Base-by-base conservation (phyloP, 2,113 vertebrate species). In the Enhydra lutris region DNA sequence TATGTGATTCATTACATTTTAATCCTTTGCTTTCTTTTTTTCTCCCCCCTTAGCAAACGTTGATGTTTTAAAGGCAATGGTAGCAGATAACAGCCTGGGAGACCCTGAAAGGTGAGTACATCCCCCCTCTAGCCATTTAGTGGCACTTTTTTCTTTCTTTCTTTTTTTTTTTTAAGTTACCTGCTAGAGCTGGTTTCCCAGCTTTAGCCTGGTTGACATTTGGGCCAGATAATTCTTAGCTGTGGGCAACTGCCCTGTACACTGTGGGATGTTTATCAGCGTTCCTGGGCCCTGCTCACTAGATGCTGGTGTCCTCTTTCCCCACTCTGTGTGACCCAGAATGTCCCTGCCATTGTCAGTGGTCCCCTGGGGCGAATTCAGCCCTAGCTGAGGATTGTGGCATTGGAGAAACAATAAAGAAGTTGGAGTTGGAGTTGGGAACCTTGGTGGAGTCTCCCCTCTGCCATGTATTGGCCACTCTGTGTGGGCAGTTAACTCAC, bases 51-150 rank as follows among this genome's bases (percentile, higher is more conserved):
- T 97, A 99, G 99, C 99, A 61, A 99, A 99, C 98, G 99, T 99
- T 0, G 99, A 99, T 97, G 99, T 99, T 80, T 98, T 99, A 96
- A 99, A 99, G 95, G 99, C 99, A 95, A 99, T 99, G 99, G 97
- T 99, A 84, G 98, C 98, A 83, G 99, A 99, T 15, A 99, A 98
- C 98, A 99, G 98, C 97, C 74, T 98, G 81, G 95, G 98, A 45
- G 99, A 99, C 59, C 99, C 99, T 61, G 99, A 99, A 57, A 99
- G 99, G 99, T 99, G 98, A 99, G 99, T 86, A 34, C 14, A 21
- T 18, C 14, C 14, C 14, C 14, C 11, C 21, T 18, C 39, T 42
- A 42, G 39, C 39, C 18, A 1, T 7, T 2, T 59, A 20, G 55
- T 20, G 57, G 57, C 47, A 6, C 36, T 13, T 55, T 15, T 55